Conservation (phyloP, 2,888 invertebrate genomes). For the Ormyrus labotus region DNA sequence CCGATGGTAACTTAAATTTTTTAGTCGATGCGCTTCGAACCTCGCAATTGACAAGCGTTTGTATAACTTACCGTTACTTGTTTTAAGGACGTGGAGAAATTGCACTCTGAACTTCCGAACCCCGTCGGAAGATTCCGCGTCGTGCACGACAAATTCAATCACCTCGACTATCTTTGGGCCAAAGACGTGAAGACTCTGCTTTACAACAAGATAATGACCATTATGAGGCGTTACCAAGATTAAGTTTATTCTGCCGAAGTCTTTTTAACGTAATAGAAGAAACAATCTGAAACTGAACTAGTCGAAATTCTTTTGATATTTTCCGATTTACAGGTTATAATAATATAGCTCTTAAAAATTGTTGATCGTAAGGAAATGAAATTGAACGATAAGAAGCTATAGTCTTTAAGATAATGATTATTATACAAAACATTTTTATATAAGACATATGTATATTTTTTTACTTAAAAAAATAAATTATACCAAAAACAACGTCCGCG, state of each 20-base stretch:
- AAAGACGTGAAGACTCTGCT: constrained; percentile 74
- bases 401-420: background rate
- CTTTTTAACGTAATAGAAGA: background rate
- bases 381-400: background rate
- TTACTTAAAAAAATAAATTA: too few relatives aligned
- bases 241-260: constrained; percentile 1
- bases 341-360: background rate
- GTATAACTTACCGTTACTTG: background rate
- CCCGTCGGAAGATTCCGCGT: constrained; percentile 77
- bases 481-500: too few relatives aligned
- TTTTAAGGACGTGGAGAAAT: constrained; percentile 77
- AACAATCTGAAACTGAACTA: constrained; percentile 22
- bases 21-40: background rate
- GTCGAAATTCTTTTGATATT: constrained; percentile 19
- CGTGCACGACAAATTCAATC: constrained; percentile 78
- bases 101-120: constrained; percentile 78
- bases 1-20: constrained; percentile 60
- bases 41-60: too few relatives aligned
- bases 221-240: constrained; percentile 41
- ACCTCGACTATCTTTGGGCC: constrained; percentile 83
- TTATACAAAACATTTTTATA: too few relatives aligned
- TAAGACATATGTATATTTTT: too few relatives aligned
- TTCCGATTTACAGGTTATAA: background rate
- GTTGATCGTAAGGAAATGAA: too few relatives aligned
- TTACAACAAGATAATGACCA: constrained; percentile 42